These are phyloP conservation scores for Phanerotoma sp. DNA, from an alignment of 2,888 invertebrate species.

Conservation along the genomic window DNA sequence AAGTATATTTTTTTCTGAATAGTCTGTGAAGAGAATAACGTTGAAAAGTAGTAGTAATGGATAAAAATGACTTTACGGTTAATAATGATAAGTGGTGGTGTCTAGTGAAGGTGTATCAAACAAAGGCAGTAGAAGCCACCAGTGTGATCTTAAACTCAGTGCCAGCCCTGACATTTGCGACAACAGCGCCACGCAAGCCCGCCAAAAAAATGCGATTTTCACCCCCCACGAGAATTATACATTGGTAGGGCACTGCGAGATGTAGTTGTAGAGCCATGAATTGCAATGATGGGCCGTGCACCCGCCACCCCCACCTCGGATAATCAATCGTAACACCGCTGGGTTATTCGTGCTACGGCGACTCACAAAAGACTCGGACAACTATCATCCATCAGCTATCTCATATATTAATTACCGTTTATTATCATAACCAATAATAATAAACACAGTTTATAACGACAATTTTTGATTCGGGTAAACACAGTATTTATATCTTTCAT, in stretches of 20 bases:
- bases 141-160: too few species aligned
- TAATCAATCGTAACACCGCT: constrained; percentile 58
- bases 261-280: constrained; percentile 54
- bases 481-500: too few species aligned
- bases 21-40: too few species aligned
- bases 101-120: too few species aligned
- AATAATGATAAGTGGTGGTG: too few species aligned
- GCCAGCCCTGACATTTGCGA: constrained; percentile 32
- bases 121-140: too few species aligned
- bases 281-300: constrained; percentile 56
- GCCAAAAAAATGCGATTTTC: constrained; percentile 54
- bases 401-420: neutral
- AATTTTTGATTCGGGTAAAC: too few species aligned
- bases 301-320: constrained; percentile 49
- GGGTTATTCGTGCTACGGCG: constrained; percentile 44
- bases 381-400: neutral
- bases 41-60: too few species aligned
- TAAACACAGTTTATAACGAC: too few species aligned
- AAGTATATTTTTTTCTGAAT: too few species aligned
- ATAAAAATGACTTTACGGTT: too few species aligned
- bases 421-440: neutral
- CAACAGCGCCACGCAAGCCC: constrained; percentile 52
- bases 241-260: constrained; percentile 51
- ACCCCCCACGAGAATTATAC: constrained; percentile 53
- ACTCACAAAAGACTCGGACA: constrained; percentile 30